A percentile compares a stretch with the other conserved stretches of the same genome.
These are phyloP conservation scores for Chamaea fasciata DNA, from an alignment of 2,113 vertebrate species.

Conservation along the genomic window DNA sequence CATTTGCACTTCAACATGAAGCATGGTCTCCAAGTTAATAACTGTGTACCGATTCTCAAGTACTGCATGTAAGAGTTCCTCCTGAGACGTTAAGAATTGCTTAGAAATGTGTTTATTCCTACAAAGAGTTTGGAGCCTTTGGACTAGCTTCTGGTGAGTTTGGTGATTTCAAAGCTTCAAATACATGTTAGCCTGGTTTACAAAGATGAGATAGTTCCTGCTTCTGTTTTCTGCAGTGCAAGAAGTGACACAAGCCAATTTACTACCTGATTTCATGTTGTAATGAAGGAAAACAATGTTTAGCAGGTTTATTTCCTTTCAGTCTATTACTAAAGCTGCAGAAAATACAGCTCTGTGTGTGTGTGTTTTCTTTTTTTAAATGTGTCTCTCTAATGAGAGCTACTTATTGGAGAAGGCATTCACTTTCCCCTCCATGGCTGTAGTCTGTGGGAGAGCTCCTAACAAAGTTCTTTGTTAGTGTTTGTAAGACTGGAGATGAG, in stretches of 20 bases:
- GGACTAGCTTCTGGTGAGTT: neutral
- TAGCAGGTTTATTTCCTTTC: neutral
- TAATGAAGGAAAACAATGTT: neutral
- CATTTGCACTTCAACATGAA: slow-evolving; percentile 45
- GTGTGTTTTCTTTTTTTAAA: neutral
- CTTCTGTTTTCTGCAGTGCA: neutral
- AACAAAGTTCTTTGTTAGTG: slow-evolving; percentile 49
- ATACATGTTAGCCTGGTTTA: neutral
- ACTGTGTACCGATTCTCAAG: neutral
- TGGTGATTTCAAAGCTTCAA: slow-evolving; percentile 4
- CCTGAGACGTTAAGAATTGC: slow-evolving; percentile 13
- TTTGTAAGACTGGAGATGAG: slow-evolving; percentile 51
- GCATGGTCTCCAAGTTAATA: slow-evolving; percentile 1
- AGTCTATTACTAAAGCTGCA: neutral
- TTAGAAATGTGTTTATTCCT: neutral
- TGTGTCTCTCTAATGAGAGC: neutral
- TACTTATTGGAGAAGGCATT: slow-evolving; percentile 20
- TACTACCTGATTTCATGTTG: neutral
- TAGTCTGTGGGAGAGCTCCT: slow-evolving; percentile 20
- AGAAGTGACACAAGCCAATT: neutral
- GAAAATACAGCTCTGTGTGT: neutral
- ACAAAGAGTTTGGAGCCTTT: neutral
- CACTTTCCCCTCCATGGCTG: neutral
- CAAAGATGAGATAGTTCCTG: neutral
- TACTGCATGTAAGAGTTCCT: neutral